phyloP scores from a whole-genome alignment of 2,888 invertebrate species.

The Odiellus spinosus region DNA sequence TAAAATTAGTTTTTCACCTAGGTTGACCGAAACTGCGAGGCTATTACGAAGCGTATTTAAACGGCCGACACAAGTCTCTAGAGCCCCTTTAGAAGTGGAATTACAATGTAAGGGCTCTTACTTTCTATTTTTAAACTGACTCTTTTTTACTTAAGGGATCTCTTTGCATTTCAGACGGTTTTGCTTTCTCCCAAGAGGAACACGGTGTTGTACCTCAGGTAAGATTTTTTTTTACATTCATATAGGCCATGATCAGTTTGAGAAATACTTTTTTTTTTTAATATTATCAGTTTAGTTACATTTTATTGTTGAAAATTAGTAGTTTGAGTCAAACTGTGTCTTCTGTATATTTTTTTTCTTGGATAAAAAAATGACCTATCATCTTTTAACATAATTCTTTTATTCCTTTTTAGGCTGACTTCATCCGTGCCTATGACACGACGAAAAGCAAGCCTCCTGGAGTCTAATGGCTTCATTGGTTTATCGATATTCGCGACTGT shows the following conservation, averaged over 20 bases:
- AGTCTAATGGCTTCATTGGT: conserved; percentile 16
- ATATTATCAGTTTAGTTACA: too few species aligned
- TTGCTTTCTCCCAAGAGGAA: conserved; percentile 98
- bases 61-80: conserved; percentile 44
- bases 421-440: conserved; percentile 92
- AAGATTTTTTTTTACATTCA: background rate
- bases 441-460: conserved; percentile 37
- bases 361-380: background rate
- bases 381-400: too few species aligned
- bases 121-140: background rate
- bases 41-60: conserved; percentile 88
- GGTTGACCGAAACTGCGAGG: conserved; percentile 88
- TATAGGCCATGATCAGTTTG: too few species aligned
- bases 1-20: background rate
- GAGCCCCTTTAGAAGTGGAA: conserved; percentile 55
- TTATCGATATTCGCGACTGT: background rate
- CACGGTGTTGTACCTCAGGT: conserved; percentile 66
- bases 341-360: background rate
- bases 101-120: conserved; percentile 64
- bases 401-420: conserved; percentile 55
- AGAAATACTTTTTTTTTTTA: too few species aligned
- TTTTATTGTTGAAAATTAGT: background rate
- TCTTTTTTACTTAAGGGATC: background rate
- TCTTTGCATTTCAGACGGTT: conserved; percentile 60
- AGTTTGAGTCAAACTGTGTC: background rate